Evolutionary conservation across 2,113 vertebrate species (phyloP), one percentile per base, ranked within the genome.

Genomic region (Erpornis zantholeuca): DNA sequence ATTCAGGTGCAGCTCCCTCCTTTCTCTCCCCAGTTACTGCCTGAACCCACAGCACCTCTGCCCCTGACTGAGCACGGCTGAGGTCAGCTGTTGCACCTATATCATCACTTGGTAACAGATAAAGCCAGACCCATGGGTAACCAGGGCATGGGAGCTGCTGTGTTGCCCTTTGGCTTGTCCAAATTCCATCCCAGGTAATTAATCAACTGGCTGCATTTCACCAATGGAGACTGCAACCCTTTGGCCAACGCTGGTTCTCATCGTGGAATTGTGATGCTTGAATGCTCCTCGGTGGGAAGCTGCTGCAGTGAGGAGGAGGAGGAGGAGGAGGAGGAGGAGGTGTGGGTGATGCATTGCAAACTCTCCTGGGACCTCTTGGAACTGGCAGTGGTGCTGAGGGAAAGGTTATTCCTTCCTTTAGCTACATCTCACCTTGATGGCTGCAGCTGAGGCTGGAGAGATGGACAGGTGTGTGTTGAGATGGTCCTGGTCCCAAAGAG

Each of bases 1-100:
- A 0, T 20, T 44, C 0, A 4, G 72, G 29, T 23, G 1, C 29
- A 27, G 14, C 45, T 86, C 35, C 54, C 17, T 75, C 33, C 36
- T 19, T 57, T 29, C 42, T 49, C 33, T 59, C 20, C 25, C 23
- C 35, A 15, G 2, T 35, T 27, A 10, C 1, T 68, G 36, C 50
- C n/a, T 49, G 77, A 40, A 59, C 44, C 36, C 38, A 64, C 45
- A 79, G 49, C 45, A 42, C n/a, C 20, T 50, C 78, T 88, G 44
- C 8, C 36, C 28, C 27, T 63, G n/a, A 4, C 54, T 73, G 53
- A 33, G 79, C 11, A 27, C 20, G 31, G 45, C 36, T 76, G 49
- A 31, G 71, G 22, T 60, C 23, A 6, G 20, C 5, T n/a, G 57
- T 86, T 82, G n/a, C 23, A 8, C 27, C 35, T 13, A 0, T 36